phyloP scores from a whole-genome alignment of 1,140 invertebrate species.

The Bemisia tabaci region DNA sequence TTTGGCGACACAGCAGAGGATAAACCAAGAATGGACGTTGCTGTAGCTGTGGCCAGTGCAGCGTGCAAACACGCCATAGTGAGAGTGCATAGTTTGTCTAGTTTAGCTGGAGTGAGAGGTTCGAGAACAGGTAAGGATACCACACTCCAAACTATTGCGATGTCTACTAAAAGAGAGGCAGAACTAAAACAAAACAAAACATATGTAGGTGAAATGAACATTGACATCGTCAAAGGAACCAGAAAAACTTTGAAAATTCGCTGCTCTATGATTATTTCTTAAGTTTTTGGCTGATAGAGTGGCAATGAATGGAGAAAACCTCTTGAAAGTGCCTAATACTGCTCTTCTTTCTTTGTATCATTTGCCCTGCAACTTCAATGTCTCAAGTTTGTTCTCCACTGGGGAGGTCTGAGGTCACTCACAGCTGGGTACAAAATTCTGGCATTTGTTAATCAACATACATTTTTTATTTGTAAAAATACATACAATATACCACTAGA shows the following conservation, averaged over 20 bases:
- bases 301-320: background rate
- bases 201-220: constrained; percentile 15
- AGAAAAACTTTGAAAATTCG: background rate
- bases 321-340: too few relatives aligned
- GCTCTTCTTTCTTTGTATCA: too few relatives aligned
- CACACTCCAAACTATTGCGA: constrained; percentile 65
- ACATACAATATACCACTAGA: too few relatives aligned
- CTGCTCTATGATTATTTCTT: too few relatives aligned
- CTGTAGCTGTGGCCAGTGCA: constrained; percentile 53
- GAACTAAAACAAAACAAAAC: constrained; percentile 36
- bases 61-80: constrained; percentile 67
- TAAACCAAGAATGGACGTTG: constrained; percentile 49
- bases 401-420: too few relatives aligned
- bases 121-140: constrained; percentile 74
- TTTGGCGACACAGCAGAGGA: constrained; percentile 44
- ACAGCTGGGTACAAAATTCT: too few relatives aligned
- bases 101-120: constrained; percentile 62
- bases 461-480: too few relatives aligned
- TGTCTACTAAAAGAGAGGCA: constrained; percentile 62
- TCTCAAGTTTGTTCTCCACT: too few relatives aligned
- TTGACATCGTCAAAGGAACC: background rate
- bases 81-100: constrained; percentile 60
- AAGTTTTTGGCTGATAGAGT: too few relatives aligned
- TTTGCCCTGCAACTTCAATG: too few relatives aligned
- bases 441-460: too few relatives aligned